Evolutionary conservation across 2,888 invertebrate species (phyloP).

Genomic region (Pammene aurita): DNA sequence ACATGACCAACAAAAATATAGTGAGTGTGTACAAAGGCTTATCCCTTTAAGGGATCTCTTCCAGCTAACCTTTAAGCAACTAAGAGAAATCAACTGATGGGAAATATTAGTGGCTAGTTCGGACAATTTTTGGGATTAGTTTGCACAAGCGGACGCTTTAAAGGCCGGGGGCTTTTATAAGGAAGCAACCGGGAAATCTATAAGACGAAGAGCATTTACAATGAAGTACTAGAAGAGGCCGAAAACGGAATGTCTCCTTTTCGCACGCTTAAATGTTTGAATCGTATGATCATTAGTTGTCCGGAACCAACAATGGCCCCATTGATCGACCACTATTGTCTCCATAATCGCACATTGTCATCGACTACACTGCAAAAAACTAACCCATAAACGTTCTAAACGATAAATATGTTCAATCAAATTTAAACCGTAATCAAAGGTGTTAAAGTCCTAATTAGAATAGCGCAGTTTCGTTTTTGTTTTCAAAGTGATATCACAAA

Average conservation of each 20-base stretch:
- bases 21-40: too few relatives aligned
- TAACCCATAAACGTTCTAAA: background rate
- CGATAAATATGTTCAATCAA: background rate
- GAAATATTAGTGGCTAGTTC: too few relatives aligned
- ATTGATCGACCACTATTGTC: slow-evolving; percentile 29
- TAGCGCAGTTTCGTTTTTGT: background rate
- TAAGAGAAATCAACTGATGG: too few relatives aligned
- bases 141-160: too few relatives aligned
- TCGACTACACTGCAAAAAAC: background rate
- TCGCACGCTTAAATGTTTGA: background rate
- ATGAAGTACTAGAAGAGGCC: background rate
- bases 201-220: too few relatives aligned
- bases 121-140: too few relatives aligned
- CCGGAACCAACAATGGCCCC: slow-evolving; percentile 21
- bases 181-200: too few relatives aligned
- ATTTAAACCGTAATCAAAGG: background rate
- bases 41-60: too few relatives aligned
- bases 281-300: background rate
- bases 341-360: slow-evolving; percentile 36
- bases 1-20: too few relatives aligned
- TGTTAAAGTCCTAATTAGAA: background rate
- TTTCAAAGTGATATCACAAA: background rate
- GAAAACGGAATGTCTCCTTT: background rate
- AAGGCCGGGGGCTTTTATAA: too few relatives aligned
- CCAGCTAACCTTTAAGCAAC: too few relatives aligned